phyloP scores from a whole-genome alignment of 2,113 vertebrate species.

The Oxyruncus cristatus region DNA sequence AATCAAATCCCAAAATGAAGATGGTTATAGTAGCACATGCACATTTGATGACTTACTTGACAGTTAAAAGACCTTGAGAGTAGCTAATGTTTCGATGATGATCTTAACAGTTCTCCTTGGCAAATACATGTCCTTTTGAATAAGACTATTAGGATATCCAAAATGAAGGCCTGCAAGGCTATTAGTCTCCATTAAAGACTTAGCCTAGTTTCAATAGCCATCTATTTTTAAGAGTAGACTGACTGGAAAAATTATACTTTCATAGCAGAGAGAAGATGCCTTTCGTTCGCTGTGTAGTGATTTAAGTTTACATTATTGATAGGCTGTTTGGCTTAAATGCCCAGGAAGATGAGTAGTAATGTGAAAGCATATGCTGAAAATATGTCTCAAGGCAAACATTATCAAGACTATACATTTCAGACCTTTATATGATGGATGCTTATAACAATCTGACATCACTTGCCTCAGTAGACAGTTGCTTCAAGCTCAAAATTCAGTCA shows the following conservation, averaged over 20 bases:
- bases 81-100: neutral
- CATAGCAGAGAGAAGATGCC: neutral
- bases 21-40: neutral
- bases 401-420: neutral
- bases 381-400: neutral
- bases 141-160: neutral
- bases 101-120: neutral
- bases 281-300: neutral
- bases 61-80: neutral
- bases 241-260: neutral
- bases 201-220: neutral
- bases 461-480: neutral
- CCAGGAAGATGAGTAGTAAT: neutral
- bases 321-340: neutral
- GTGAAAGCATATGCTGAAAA: neutral
- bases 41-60: neutral
- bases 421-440: neutral
- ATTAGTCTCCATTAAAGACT: neutral
- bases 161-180: neutral
- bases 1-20: neutral
- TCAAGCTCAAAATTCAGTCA: neutral
- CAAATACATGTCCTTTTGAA: neutral
- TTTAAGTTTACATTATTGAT: neutral
- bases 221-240: neutral
- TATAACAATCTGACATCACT: neutral